Base-by-base conservation (phyloP, 2,888 invertebrate genomes). In the Eupelmus urozonus region DNA sequence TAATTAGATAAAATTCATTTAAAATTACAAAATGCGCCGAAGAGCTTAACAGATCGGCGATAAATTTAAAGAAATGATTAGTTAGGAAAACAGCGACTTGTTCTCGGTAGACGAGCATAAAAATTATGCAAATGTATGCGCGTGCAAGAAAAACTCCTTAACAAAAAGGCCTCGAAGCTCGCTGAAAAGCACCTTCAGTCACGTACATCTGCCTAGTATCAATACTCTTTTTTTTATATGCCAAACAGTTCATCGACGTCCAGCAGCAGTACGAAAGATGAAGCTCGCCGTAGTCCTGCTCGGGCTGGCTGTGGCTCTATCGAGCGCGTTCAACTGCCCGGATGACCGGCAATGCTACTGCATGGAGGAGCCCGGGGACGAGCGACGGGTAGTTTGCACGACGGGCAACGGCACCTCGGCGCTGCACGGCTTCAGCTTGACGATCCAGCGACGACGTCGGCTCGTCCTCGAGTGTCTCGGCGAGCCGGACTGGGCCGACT, bases 301-400 rank as follows among this genome's bases (percentile, higher is more conserved):
- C 13, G 9, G 51, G 16, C 29, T 42, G 62, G n/a, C n/a, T n/a
- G n/a, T n/a, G n/a, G n/a, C n/a, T n/a, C 13, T 13, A 0, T 0
- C 18, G 4, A 23, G 27, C 62, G 73, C 34, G 1, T 75, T 80
- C 63, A 72, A 45, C 27, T 81, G 80, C 51, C 80, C 80, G 16
- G 70, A 73, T 18, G 73, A 70, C 25, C 76, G 80, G 2, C 76
- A 73, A 42, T 81, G 80, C 51, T 76, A 70, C 51, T 81, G 80
- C 51, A 65, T 70, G 65, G 78, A 74, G 49, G 80, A 81, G 25
- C 25, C 60, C 40, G 45, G 72, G 2, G 49, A 42, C 23, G 80
- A 81, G 20, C 53, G 62, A 40, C 55, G 71, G n/a, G 67, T 81
- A 7, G 70, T 73, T n/a, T 81, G 80, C 51, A 34, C 74, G 5